Evolutionary conservation across 2,888 invertebrate genomes (phyloP).

Genomic region (Eucera pruinosa): DNA sequence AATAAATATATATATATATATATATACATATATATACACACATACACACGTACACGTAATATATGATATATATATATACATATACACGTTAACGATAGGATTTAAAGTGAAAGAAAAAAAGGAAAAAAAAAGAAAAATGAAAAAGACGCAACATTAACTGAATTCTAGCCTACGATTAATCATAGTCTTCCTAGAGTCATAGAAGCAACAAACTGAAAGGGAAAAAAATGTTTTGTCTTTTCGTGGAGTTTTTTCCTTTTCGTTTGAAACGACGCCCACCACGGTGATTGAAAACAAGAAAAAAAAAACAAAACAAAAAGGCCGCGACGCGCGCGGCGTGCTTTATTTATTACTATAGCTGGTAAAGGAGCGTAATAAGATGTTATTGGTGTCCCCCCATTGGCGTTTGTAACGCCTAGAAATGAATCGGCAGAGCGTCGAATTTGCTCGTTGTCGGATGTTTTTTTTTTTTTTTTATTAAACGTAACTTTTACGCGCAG

Average conservation of each 20-base stretch:
- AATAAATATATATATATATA: slow-evolving; percentile 24
- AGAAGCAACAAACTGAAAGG: slow-evolving; percentile 30
- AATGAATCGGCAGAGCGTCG: too few relatives aligned
- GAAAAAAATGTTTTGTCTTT: slow-evolving; percentile 34
- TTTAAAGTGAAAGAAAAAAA: slow-evolving; percentile 34
- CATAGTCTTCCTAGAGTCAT: slow-evolving; percentile 83
- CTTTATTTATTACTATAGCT: too few relatives aligned
- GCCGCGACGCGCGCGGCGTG: too few relatives aligned
- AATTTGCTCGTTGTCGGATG: too few relatives aligned
- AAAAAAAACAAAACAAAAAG: too few relatives aligned
- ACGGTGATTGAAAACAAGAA: neutral
- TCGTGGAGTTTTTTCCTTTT: slow-evolving; percentile 20
- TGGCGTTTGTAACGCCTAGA: too few relatives aligned
- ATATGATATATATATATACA: slow-evolving; percentile 38
- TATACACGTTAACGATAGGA: slow-evolving; percentile 55
- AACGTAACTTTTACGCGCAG: slow-evolving; percentile 41
- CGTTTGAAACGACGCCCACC: slow-evolving; percentile 18
- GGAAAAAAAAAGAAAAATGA: neutral
- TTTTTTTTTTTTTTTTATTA: too few relatives aligned
- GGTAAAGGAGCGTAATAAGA: slow-evolving; percentile 30
- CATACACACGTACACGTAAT: too few relatives aligned
- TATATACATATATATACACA: slow-evolving; percentile 20
- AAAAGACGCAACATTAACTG: slow-evolving; percentile 66
- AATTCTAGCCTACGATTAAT: slow-evolving; percentile 83
- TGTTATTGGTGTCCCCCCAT: slow-evolving; percentile 24